Conservation (phyloP, 2,113 vertebrate species). For the Oreochromis tanganicae region DNA sequence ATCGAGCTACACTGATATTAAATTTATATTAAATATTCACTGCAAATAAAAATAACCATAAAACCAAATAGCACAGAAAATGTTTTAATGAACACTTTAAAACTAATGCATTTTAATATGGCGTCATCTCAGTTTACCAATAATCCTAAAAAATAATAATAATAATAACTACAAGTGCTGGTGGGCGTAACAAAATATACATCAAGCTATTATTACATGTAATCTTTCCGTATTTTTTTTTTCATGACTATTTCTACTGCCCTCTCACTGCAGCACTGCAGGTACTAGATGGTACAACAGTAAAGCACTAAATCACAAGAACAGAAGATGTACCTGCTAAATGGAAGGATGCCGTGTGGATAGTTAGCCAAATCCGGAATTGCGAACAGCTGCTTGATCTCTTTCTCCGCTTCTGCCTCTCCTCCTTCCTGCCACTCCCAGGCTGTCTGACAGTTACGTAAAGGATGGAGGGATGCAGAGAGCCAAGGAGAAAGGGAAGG, state of each 20-base stretch:
- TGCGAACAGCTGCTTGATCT: neutral
- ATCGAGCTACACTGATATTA: neutral
- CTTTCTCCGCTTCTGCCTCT: conserved; percentile 11
- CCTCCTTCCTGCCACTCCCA: conserved; percentile 51
- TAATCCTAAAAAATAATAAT: neutral
- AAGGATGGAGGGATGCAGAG: conserved; percentile 29
- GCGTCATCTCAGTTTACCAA: neutral
- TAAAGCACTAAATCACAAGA: neutral
- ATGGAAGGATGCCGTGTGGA: conserved; percentile 13
- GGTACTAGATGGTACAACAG: neutral
- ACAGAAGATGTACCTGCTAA: conserved; percentile 42
- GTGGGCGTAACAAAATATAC: neutral
- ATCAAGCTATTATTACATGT: neutral
- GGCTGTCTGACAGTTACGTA: conserved; percentile 9
- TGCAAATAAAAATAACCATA: neutral
- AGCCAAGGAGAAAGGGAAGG: neutral
- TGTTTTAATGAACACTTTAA: neutral
- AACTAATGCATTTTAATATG: neutral
- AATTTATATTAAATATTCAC: neutral
- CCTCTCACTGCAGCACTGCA: no score
- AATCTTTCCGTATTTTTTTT: neutral
- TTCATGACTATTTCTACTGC: neutral
- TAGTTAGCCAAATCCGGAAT: neutral
- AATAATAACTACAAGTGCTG: neutral
- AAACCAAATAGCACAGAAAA: neutral